Conservation (phyloP, 2,888 invertebrate genomes). For the Gastrophysa polygoni region DNA sequence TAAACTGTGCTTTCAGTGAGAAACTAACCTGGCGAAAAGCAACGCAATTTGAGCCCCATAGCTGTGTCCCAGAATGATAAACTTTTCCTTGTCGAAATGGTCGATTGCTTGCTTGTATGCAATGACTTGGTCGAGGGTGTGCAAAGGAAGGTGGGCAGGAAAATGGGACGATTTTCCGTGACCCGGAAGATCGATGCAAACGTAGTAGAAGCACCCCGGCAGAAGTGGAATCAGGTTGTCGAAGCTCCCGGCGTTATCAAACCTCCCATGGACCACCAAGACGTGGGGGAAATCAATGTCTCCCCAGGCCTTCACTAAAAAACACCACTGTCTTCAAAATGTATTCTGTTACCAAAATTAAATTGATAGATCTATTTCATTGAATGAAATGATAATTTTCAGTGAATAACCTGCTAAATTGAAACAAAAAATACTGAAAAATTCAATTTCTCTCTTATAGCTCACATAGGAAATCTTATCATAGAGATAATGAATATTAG, state of each 20-base stretch:
- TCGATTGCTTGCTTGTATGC: slow-evolving; percentile 45
- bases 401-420: too few species aligned
- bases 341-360: too few species aligned
- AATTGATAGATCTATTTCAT: too few species aligned
- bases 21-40: slow-evolving; percentile 46
- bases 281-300: slow-evolving; percentile 62
- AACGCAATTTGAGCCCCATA: slow-evolving; percentile 61
- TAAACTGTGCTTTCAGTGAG: too few species aligned
- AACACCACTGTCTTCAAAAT: too few species aligned
- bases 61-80: slow-evolving; percentile 53
- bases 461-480: too few species aligned
- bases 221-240: slow-evolving; percentile 63
- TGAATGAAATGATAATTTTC: too few species aligned
- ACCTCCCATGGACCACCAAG: slow-evolving; percentile 64
- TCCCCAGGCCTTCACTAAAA: slow-evolving; percentile 68
- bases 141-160: slow-evolving; percentile 54
- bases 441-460: too few species aligned
- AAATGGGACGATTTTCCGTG: slow-evolving; percentile 65
- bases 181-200: slow-evolving; percentile 66
- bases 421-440: too few species aligned
- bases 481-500: too few species aligned
- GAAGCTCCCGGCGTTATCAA: slow-evolving; percentile 67
- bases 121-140: slow-evolving; percentile 57
- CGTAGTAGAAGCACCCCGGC: slow-evolving; percentile 58
- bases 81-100: slow-evolving; percentile 49